These are phyloP conservation scores for Eurypyga helias DNA, from an alignment of 2,113 vertebrate species.

Conservation along the genomic window DNA sequence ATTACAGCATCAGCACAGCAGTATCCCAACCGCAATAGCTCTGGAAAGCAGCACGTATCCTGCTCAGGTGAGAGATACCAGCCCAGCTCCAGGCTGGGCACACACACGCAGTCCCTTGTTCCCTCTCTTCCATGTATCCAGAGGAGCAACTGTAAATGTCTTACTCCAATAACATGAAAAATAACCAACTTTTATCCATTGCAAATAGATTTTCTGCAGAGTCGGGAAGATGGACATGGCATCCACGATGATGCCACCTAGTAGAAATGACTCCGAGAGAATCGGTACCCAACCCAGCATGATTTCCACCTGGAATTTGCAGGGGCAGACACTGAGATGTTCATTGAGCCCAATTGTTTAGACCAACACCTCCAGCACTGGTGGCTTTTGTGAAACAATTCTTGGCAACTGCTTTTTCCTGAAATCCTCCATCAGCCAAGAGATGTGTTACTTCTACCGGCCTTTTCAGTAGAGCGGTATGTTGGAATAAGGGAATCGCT, in stretches of 20 bases:
- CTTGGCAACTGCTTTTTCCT: not conserved
- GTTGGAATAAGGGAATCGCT: not conserved
- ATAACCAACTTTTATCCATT: not conserved
- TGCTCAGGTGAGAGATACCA: not conserved
- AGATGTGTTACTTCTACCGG: accelerated
- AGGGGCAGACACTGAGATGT: not conserved
- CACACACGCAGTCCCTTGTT: not conserved
- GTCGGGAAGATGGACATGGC: not conserved
- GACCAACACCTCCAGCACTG: not conserved
- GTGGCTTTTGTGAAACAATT: not conserved
- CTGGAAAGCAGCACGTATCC: not conserved
- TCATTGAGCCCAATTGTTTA: not conserved
- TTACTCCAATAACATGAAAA: not conserved
- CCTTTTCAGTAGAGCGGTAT: not conserved
- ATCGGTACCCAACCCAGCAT: not conserved
- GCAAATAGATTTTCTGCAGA: not conserved
- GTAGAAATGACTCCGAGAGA: not conserved
- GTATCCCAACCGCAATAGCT: not conserved
- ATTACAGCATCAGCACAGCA: not conserved
- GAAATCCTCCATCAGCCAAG: not conserved
- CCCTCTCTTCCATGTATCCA: not conserved
- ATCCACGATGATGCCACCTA: not conserved
- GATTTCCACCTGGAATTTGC: not conserved
- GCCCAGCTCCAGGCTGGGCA: not conserved
- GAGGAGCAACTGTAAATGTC: not conserved